Evolutionary conservation across 2,888 invertebrate species (phyloP).

Genomic region (Nemotelus nigrinus): DNA sequence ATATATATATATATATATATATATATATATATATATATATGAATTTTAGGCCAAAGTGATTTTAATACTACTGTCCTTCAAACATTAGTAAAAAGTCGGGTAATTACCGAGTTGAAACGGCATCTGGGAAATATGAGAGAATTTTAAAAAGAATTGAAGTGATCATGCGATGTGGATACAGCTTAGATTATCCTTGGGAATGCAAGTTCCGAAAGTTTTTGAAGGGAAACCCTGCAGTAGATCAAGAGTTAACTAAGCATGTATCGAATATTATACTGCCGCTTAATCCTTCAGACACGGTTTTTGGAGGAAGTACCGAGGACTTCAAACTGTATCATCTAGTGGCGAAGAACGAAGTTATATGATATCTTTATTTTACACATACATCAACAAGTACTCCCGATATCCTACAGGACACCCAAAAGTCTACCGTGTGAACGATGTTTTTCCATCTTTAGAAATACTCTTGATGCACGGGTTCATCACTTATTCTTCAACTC

Average conservation of each 20-base stretch:
- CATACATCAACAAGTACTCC: slow-evolving; percentile 7
- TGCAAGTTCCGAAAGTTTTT: slow-evolving; percentile 1
- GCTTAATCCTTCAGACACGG: not conserved
- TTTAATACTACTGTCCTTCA: no score
- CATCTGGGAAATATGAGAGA: no score
- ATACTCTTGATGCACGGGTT: slow-evolving; percentile 3
- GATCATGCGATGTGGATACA: not conserved
- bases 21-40: no score
- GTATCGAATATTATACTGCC: slow-evolving; percentile 5
- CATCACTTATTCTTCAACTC: slow-evolving; percentile 8
- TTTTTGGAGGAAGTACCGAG: slow-evolving; percentile 12
- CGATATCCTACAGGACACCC: slow-evolving; percentile 2
- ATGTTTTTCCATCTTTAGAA: not conserved
- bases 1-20: no score
- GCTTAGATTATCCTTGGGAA: not conserved
- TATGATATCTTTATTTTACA: slow-evolving; percentile 1
- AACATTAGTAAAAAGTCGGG: no score
- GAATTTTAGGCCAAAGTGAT: no score
- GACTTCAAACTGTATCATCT: slow-evolving; percentile 3
- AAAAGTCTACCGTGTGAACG: not conserved
- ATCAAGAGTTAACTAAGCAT: no score
- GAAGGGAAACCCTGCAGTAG: slow-evolving; percentile 8
- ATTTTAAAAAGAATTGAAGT: no score
- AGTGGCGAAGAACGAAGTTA: slow-evolving; percentile 3
- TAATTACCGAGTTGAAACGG: no score